Conservation (phyloP, 2,888 invertebrate species). For the Pandemis corylana region DNA sequence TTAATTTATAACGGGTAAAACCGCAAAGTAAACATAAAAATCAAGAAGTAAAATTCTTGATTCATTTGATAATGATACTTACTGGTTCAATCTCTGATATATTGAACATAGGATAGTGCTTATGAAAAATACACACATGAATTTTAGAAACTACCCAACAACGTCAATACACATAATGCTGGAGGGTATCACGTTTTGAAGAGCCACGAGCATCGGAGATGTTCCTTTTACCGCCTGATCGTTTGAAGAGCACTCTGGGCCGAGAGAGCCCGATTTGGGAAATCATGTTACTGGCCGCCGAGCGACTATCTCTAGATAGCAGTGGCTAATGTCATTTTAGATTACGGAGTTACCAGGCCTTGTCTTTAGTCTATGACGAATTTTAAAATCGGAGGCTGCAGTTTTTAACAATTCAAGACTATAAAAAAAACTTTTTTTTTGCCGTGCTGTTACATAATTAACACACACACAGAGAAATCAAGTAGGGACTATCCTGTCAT, state of each 20-base stretch:
- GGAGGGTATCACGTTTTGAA: conserved; percentile 60
- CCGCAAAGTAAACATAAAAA: no score
- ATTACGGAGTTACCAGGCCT: neutral
- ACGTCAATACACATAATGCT: conserved; percentile 22
- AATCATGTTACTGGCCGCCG: conserved; percentile 71
- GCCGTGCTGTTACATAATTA: no score
- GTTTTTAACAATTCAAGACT: no score
- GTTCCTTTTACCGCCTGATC: conserved; percentile 65
- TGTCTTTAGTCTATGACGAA: neutral
- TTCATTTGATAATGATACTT: no score
- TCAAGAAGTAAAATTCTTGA: no score
- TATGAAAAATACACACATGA: neutral
- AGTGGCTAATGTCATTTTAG: conserved; percentile 3
- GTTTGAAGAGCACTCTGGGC: conserved; percentile 76
- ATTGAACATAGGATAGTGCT: neutral
- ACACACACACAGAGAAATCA: no score
- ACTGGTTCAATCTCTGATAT: neutral
- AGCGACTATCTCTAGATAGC: conserved; percentile 40
- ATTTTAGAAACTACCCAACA: neutral
- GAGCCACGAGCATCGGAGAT: conserved; percentile 57
- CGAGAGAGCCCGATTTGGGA: conserved; percentile 76
- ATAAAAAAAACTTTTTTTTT: no score
- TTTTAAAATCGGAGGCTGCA: neutral
- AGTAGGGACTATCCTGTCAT: no score
- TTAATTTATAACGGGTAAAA: no score